Percentiles rank a stretch among this genome's conserved stretches.
Evolutionary conservation across 2,113 vertebrate genomes (phyloP).

Genomic region (Dicerorhinus sumatrensis): DNA sequence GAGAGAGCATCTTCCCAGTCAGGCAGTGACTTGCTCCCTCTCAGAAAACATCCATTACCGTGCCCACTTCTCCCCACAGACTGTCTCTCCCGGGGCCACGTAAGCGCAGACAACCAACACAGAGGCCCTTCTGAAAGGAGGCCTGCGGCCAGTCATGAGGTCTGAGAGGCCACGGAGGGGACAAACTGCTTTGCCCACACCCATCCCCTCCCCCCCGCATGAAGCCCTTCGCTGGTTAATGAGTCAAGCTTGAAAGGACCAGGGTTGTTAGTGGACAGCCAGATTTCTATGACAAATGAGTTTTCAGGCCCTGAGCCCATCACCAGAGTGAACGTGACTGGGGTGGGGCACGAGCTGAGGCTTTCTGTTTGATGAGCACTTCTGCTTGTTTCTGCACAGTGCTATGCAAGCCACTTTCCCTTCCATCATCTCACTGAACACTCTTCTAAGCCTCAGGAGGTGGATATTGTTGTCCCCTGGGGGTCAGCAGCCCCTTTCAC

Average conservation of each 20-base stretch:
- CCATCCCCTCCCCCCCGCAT: rapidly evolving
- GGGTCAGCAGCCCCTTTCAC: background rate
- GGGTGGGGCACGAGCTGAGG: rapidly evolving
- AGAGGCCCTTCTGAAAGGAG: background rate
- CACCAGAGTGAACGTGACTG: background rate
- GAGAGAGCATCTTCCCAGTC: slow-evolving; percentile 58
- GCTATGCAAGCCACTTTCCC: background rate
- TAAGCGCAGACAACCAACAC: background rate
- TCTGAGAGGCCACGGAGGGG: background rate
- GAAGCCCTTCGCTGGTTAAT: background rate
- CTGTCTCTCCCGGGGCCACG: background rate
- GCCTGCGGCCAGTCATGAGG: background rate
- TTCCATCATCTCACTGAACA: background rate
- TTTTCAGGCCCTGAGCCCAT: background rate
- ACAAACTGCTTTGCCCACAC: background rate
- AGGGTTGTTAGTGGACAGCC: background rate
- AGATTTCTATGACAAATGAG: background rate
- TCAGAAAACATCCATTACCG: background rate
- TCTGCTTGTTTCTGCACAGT: background rate
- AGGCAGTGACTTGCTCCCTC: slow-evolving; percentile 40
- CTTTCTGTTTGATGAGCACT: background rate
- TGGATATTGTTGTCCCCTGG: background rate
- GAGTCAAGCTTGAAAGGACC: background rate
- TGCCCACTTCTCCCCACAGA: slow-evolving; percentile 1
- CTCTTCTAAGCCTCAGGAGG: background rate